Evolutionary conservation across 2,113 vertebrate species (phyloP), one percentile per base, ranked within the genome.

Genomic region (Brachyistius frenatus): DNA sequence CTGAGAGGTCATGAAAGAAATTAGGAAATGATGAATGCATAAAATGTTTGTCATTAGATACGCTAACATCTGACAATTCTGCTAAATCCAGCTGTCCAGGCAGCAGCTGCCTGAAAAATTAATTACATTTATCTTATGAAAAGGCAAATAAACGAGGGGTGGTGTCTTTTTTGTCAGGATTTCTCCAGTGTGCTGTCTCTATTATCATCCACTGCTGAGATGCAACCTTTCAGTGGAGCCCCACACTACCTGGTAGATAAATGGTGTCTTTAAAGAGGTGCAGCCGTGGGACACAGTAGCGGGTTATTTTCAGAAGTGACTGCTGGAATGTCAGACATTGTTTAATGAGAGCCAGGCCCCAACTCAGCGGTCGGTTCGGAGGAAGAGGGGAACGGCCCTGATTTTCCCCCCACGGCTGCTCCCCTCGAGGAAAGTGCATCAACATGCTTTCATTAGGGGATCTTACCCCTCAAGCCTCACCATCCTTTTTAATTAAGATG

Each of bases 391-490:
- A 73, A 54, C 9, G 0, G 33, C 37, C 69, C 7, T 7, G 11
- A 11, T 33, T 8, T 31, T 5, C 47, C 63, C 66, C 67, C 58
- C 23, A 3, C 31, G 10, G 37, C 49, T 36, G 14, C 35, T 61
- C 49, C 65, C 76, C 75, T 74, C 5, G 15, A 86, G 78, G 66
- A 87, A 82, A 74, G 82, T 76, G 61, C 58, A 89, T 78, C 86
- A 92, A 92, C 86, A 86, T 15, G 54, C 64, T 90, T 93, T 90
- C 84, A 88, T 89, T 88, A 85, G 73, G 85, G 82, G 74, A 82
- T 82, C 64, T 74, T 60, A 61, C 64, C 76, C 70, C 61, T 65
- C 69, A 16, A 78, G 64, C 65, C 61, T 70, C 80, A 39, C 13
- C 75, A 58, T 84, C 66, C 70, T 73, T 86, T 91, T 88, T 80